phyloP scores from a whole-genome alignment of 2,113 vertebrate species.

The Aythya baeri region DNA sequence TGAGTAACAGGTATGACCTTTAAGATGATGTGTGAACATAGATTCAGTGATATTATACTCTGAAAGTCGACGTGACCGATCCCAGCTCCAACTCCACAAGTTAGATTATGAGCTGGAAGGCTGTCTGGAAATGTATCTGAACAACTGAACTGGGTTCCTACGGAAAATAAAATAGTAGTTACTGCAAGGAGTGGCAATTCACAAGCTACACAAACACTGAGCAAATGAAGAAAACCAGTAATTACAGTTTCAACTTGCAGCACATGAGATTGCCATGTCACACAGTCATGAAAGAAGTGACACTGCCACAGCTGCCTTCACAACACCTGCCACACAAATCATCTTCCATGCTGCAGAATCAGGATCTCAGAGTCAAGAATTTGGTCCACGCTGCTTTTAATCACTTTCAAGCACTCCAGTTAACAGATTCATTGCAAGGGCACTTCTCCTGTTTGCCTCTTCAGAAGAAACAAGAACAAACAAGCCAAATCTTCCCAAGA shows the following conservation, averaged over 20 bases:
- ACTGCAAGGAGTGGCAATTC: not conserved
- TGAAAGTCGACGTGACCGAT: rapidly evolving
- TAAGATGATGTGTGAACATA: not conserved
- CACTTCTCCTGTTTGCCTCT: not conserved
- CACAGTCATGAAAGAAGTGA: rapidly evolving
- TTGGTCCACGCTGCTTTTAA: rapidly evolving
- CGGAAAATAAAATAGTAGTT: not conserved
- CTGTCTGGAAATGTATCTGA: not conserved
- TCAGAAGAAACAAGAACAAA: not conserved
- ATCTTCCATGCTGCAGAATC: not conserved
- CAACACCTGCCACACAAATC: not conserved
- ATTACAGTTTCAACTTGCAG: rapidly evolving
- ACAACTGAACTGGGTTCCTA: not conserved
- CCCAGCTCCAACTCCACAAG: not conserved
- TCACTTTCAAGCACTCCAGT: rapidly evolving
- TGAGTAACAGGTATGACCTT: not conserved
- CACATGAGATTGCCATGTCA: rapidly evolving
- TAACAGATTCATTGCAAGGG: not conserved
- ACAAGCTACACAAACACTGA: not conserved
- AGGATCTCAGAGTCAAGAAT: too few species aligned
- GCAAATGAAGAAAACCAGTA: not conserved
- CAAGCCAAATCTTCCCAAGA: not conserved
- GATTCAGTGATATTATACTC: not conserved
- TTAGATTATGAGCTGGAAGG: too few species aligned
- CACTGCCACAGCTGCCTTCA: rapidly evolving